These are phyloP conservation scores for Tricholauxania praeusta DNA, from an alignment of 2,888 invertebrate species.

Conservation along the genomic window DNA sequence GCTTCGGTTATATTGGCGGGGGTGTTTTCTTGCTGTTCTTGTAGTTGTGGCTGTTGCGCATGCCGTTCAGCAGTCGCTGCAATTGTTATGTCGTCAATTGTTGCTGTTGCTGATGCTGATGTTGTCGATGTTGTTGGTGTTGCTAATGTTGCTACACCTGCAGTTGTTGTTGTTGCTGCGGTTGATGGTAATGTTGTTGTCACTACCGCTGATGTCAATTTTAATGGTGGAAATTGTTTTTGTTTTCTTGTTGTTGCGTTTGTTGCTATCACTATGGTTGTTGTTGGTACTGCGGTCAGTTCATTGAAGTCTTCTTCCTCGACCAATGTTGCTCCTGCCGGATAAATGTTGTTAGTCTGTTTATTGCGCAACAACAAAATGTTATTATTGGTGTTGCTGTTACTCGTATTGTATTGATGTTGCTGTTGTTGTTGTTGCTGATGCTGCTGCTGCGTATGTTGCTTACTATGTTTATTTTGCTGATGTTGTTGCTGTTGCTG, in stretches of 20 bases:
- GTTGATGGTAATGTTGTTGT: constrained; percentile 23
- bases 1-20: constrained; percentile 43
- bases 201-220: constrained; percentile 35
- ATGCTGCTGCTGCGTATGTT: constrained; percentile 51
- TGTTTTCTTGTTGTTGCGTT: constrained; percentile 41
- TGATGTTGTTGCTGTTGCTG: constrained; percentile 46
- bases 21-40: constrained; percentile 24
- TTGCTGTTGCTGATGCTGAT: constrained; percentile 23
- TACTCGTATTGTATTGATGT: constrained; percentile 19
- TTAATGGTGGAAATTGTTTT: constrained; percentile 47
- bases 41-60: constrained; percentile 59
- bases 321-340: constrained; percentile 64
- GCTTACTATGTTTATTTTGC: constrained; percentile 51
- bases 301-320: constrained; percentile 64
- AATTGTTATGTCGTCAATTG: constrained; percentile 44
- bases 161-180: constrained; percentile 27
- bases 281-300: constrained; percentile 53
- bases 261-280: constrained; percentile 46
- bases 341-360: constrained; percentile 62
- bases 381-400: constrained; percentile 28
- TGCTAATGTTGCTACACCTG: constrained; percentile 32
- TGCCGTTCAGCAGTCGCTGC: constrained; percentile 50
- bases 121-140: constrained; percentile 34
- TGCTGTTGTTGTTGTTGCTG: constrained; percentile 22
- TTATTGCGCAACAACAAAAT: constrained; percentile 41